phyloP scores from a whole-genome alignment of 2,888 invertebrate genomes.

The Dasysyrphus tricinctus region DNA sequence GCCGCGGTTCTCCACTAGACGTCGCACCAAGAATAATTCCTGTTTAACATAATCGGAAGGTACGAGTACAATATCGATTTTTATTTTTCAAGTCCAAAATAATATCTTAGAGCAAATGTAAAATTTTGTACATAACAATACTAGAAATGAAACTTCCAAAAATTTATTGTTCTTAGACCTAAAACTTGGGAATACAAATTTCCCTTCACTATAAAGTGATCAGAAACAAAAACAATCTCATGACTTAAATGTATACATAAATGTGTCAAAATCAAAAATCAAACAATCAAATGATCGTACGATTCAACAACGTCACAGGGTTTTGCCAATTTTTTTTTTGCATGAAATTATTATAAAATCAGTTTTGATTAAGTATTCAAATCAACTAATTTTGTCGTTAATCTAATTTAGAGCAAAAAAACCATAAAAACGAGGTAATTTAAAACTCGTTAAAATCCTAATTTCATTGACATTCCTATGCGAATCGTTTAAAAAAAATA shows the following conservation, averaged over 20 bases:
- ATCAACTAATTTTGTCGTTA: constrained; percentile 30
- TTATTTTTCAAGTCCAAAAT: too few relatives aligned
- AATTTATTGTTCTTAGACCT: too few relatives aligned
- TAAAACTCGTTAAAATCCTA: constrained; percentile 29
- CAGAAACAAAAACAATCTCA: background rate
- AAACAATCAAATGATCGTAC: constrained; percentile 11
- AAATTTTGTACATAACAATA: too few relatives aligned
- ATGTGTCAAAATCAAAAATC: constrained; percentile 12
- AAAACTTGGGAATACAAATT: too few relatives aligned
- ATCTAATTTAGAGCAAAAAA: constrained; percentile 25
- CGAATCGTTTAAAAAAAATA: constrained; percentile 12
- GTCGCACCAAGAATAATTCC: too few relatives aligned
- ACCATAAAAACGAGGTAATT: constrained; percentile 16
- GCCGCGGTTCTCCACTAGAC: too few relatives aligned
- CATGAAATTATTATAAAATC: constrained; percentile 55
- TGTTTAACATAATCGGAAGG: too few relatives aligned
- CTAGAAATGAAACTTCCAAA: too few relatives aligned
- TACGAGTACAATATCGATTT: too few relatives aligned
- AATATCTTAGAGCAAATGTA: too few relatives aligned
- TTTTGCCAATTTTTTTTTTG: constrained; percentile 54
- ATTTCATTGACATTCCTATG: constrained; percentile 48
- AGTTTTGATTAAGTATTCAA: constrained; percentile 56
- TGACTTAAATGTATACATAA: background rate
- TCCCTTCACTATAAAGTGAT: too few relatives aligned
- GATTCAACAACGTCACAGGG: constrained; percentile 40